Percentiles rank a stretch among this genome's conserved stretches.
Conservation (phyloP, 2,888 invertebrate genomes). For the Sinopyrophorus schimmeli region DNA sequence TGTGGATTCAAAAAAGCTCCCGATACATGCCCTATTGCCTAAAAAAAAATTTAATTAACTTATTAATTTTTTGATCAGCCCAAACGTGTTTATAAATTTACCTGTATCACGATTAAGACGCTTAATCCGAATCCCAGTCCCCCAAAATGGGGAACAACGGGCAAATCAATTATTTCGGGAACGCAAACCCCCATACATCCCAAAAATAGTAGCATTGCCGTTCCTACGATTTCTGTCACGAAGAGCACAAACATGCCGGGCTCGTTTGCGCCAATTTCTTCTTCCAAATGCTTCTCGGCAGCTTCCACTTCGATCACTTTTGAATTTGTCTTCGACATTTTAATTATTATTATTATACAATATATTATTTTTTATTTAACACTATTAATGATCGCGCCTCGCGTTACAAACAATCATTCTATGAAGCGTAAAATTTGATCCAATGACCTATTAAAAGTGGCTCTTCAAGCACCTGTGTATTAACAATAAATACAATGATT, state of each 20-base stretch:
- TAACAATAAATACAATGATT: no score
- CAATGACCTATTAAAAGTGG: no score
- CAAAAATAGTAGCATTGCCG: conserved; percentile 68
- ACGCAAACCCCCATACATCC: conserved; percentile 74
- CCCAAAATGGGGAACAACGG: conserved; percentile 56
- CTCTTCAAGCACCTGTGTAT: no score
- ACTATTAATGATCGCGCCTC: no score
- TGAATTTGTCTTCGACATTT: no score
- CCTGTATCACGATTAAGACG: conserved; percentile 70
- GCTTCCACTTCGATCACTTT: no score
- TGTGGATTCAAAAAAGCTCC: conserved; percentile 79
- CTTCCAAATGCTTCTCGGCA: no score
- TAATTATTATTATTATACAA: no score
- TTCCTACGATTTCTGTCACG: conserved; percentile 69
- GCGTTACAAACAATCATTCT: no score
- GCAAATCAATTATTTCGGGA: conserved; percentile 52
- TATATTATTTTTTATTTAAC: no score
- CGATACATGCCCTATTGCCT: conserved; percentile 76
- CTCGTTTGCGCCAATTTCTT: no score
- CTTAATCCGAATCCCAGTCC: conserved; percentile 69
- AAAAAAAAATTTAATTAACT: conserved; percentile 41
- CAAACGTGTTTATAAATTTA: conserved; percentile 40
- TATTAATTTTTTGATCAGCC: not conserved
- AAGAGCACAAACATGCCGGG: conserved; percentile 5
- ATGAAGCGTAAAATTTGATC: no score